Percentiles rank a stretch among this genome's conserved stretches.
These are phyloP conservation scores for Talpa occidentalis DNA, from an alignment of 2,113 vertebrate genomes.

Conservation along the genomic window DNA sequence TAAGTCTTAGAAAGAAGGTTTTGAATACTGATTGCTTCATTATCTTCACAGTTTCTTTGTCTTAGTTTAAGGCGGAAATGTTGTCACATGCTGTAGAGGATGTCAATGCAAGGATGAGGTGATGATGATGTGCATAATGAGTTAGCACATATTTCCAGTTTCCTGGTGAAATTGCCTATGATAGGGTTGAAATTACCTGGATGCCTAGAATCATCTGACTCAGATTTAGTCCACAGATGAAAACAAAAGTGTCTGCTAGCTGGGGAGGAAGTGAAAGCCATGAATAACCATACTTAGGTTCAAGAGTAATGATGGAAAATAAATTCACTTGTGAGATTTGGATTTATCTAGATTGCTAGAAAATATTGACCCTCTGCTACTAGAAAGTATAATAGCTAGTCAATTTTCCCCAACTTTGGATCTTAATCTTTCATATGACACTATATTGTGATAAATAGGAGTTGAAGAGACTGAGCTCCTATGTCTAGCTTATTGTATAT, in stretches of 20 bases:
- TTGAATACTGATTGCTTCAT: not conserved
- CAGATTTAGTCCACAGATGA: not conserved
- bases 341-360: constrained; percentile 7
- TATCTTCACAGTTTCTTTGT: constrained; percentile 39
- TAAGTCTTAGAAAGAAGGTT: not conserved
- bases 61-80: not conserved
- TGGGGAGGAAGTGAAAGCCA: not conserved
- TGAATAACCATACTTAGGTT: not conserved
- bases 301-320: constrained; percentile 20
- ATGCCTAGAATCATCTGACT: not conserved
- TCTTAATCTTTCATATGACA: constrained; percentile 45
- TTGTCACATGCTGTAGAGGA: not conserved
- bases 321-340: not conserved
- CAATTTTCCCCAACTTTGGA: constrained; percentile 27
- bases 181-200: not conserved
- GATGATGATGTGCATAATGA: no score
- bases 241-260: not conserved
- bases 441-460: constrained; percentile 35
- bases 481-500: constrained; percentile 50
- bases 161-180: not conserved
- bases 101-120: not conserved
- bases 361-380: constrained; percentile 24
- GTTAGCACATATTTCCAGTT: not conserved
- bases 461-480: constrained; percentile 38
- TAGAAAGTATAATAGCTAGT: constrained; percentile 54